These are phyloP conservation scores for Stegastes partitus DNA, from an alignment of 2,113 vertebrate genomes.

Conservation along the genomic window DNA sequence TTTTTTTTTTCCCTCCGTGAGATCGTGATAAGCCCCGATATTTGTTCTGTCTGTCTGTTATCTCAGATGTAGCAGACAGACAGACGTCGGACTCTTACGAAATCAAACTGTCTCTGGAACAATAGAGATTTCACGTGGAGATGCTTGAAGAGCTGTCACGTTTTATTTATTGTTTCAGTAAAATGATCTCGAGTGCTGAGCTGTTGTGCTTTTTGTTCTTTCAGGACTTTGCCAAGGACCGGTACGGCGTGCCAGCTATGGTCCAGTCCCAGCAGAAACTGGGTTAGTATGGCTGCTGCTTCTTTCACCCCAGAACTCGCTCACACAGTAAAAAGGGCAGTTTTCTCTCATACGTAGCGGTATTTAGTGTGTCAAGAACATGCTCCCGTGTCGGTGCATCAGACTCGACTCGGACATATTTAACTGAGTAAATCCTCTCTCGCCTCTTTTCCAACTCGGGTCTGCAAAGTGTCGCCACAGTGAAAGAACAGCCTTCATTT, in stretches of 20 bases:
- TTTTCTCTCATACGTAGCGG: too few species aligned
- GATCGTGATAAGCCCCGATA: constrained; percentile 48
- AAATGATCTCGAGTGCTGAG: not conserved
- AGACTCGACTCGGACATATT: not conserved
- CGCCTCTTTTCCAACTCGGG: not conserved
- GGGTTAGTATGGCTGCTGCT: constrained; percentile 86
- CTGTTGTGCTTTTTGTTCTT: constrained; percentile 14
- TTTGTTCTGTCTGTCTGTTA: constrained; percentile 46
- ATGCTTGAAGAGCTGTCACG: not conserved
- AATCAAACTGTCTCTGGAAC: constrained; percentile 21
- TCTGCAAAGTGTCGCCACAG: not conserved
- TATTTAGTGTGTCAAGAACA: not conserved
- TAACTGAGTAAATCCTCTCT: not conserved
- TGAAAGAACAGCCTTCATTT: not conserved
- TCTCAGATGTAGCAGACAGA: constrained; percentile 59
- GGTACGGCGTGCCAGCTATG: constrained; percentile 91
- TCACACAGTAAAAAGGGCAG: too few species aligned
- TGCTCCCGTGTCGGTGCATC: not conserved
- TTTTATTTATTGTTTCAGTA: constrained; percentile 15
- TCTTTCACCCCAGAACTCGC: not conserved
- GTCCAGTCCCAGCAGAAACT: constrained; percentile 96
- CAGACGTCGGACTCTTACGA: constrained; percentile 37
- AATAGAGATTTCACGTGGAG: not conserved
- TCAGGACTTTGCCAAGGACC: constrained; percentile 97
- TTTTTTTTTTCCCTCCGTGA: too few species aligned